Base-by-base conservation (phyloP, 2,113 vertebrate species). In the Candoia aspera region DNA sequence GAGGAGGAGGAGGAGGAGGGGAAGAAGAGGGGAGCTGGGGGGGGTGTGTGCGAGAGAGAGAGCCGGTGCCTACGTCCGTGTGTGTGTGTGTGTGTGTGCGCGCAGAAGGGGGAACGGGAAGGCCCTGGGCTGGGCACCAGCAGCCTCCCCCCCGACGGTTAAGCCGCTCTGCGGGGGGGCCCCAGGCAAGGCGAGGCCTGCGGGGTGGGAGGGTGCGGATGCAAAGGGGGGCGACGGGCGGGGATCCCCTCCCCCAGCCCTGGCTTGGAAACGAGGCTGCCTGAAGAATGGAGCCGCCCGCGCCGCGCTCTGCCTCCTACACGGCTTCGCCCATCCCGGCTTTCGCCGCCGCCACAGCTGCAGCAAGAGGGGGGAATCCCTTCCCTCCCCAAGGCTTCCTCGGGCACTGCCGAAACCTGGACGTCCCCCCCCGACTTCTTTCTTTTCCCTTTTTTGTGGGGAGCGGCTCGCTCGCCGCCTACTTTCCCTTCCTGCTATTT, bases 391-490 rank as follows among this genome's bases (percentile, higher is more conserved):
- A 49, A 94, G 93, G 37, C 79, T 95, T 95, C 91, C 92, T 96
- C 95, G 96, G 97, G 95, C 96, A 94, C 96, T 95, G 95, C 62
- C n/a, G 17, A 19, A 37, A 6, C 33, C 15, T 79, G 68, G 68
- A 79, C 3, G 68, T 33, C 8, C 33, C 6, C 68, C 26, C 15
- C 8, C 0, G n/a, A 95, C 95, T 93, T 93, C 95, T 93, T 93
- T 10, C 46, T 5, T n/a, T 6, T 64, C 13, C 62, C 0, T 29
- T 64, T 62, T 26, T 79, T n/a, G 17, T n/a, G 64, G 64, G 15
- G 64, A 17, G 11, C 4, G 9, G 42, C 83, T 49, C 83, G 8
- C 19, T 10, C 84, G 23, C 46, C 23, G 10, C 49, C 84, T 84
- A 19, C 79, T 46, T 11, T 46, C 83, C 83, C 21, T 86, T 86